Evolutionary conservation across 1,140 invertebrate species (phyloP).

Genomic region (Mya arenaria): DNA sequence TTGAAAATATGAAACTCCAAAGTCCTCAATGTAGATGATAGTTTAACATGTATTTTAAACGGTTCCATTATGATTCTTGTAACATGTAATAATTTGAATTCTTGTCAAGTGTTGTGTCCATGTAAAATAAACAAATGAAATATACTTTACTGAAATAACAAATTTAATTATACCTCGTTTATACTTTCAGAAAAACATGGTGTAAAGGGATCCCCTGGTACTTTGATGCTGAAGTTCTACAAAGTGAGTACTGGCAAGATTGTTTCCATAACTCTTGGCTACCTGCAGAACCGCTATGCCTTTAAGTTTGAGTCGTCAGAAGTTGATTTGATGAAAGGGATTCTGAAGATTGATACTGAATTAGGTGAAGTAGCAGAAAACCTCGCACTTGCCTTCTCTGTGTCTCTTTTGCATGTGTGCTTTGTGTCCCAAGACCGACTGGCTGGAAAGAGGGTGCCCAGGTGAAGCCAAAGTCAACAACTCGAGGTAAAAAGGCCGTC

Average conservation of each 20-base stretch:
- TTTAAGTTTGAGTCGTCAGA: not conserved
- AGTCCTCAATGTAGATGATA: no score
- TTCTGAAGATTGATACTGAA: not conserved
- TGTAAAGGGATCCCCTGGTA: not conserved
- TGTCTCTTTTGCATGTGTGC: slow-evolving; percentile 73
- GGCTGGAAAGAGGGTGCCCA: slow-evolving; percentile 57
- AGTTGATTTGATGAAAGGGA: slow-evolving; percentile 4
- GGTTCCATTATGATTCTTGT: not conserved
- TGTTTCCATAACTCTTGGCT: not conserved
- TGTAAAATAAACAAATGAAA: not conserved
- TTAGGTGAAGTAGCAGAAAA: slow-evolving; percentile 69
- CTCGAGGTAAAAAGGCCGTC: slow-evolving; percentile 24
- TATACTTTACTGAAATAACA: not conserved
- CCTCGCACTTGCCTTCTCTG: slow-evolving; percentile 70
- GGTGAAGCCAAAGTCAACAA: not conserved
- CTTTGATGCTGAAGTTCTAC: no score
- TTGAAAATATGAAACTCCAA: no score
- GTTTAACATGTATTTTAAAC: no score
- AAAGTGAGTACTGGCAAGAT: no score
- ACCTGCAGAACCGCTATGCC: not conserved
- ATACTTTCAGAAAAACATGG: not conserved
- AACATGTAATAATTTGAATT: not conserved
- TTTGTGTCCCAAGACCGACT: slow-evolving; percentile 60
- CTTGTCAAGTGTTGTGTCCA: not conserved
- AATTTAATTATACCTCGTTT: not conserved